Evolutionary conservation across 2,888 invertebrate species (phyloP), one percentile per base, ranked within the genome.

Genomic region (Tetragonula carbonaria): DNA sequence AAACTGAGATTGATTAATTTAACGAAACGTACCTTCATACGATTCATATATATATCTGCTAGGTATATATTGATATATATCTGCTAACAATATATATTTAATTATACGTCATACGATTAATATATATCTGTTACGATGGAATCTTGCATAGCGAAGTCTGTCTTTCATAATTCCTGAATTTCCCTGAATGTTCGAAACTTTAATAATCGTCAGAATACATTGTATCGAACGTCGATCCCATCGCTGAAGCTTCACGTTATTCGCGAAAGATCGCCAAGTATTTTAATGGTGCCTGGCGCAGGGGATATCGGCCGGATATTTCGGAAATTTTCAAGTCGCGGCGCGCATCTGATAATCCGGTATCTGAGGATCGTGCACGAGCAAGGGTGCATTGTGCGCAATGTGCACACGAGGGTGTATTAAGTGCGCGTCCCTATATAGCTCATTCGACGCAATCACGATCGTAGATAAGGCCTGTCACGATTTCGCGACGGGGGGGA

Each of bases 401-500:
- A 33, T 59, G 51, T 77, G 55, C 76, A 79, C 74, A 79, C 74
- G 82, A 83, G 85, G 84, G 76, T 76, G 85, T 86, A 86, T 81
- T 84, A 86, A 87, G 78, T 84, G 77, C 83, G 59, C 81, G 74
- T 77, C 78, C 74, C 65, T 78, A 21, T 75, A 57, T 82, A 74
- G 80, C 67, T 79, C 73, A 57, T 83, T 81, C 82, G 53, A 71
- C 78, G 72, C 55, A 66, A 73, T 82, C 74, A 78, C 75, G 87
- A 90, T 88, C 57, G 77, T n/a, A 86, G 88, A 88, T 89, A 86
- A 80, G 74, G 28, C 67, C 68, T 72, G 74, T 68, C 78, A 74
- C 66, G 66, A 85, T 81, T 80, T 38, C 67, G 67, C 66, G 67
- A 53, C 53, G 76, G 68, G 75, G 73, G 53, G n/a, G 33, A 51